Evolutionary conservation across 2,888 invertebrate species (phyloP).

Genomic region (Helobdella robusta): DNA sequence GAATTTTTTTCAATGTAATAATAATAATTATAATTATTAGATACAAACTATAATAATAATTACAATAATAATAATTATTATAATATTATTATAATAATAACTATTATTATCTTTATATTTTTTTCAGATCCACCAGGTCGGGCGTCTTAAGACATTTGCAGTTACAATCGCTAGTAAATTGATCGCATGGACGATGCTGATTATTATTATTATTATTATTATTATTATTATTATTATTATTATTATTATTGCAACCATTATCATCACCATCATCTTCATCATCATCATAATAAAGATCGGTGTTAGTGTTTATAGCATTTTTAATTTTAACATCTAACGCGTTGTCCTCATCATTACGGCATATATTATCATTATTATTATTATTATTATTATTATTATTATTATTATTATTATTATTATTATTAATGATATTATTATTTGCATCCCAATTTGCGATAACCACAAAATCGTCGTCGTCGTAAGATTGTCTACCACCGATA

Average conservation of each 20-base stretch:
- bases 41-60: no score
- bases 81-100: no score
- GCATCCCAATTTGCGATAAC: not conserved
- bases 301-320: not conserved
- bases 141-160: no score
- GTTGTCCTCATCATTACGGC: not conserved
- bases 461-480: not conserved
- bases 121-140: no score
- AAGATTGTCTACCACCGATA: not conserved
- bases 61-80: no score
- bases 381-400: not conserved
- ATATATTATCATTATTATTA: not conserved
- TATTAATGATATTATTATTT: not conserved
- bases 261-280: not conserved
- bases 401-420: not conserved
- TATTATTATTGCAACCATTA: not conserved
- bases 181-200: no score
- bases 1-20: no score
- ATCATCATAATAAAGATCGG: not conserved
- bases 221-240: conserved; percentile 6
- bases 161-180: no score
- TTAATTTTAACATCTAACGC: not conserved
- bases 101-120: no score
- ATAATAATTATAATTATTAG: no score
- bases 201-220: conserved; percentile 1